These are phyloP conservation scores for Iselma pallidipennis DNA, from an alignment of 2,888 invertebrate species.

Conservation along the genomic window DNA sequence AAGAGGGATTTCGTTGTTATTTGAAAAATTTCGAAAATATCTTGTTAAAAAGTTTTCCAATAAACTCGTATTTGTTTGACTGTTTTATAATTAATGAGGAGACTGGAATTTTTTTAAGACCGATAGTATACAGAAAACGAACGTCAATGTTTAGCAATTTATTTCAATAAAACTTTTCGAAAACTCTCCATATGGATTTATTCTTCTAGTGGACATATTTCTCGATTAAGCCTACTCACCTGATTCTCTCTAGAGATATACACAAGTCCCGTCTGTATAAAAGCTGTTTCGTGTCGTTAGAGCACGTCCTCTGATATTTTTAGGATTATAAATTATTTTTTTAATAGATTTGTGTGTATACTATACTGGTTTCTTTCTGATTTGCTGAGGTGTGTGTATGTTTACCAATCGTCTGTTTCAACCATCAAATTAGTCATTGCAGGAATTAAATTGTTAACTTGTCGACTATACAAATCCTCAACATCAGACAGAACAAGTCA, in stretches of 20 bases:
- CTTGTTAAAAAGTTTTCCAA: conserved; percentile 25
- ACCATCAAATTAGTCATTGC: conserved; percentile 11
- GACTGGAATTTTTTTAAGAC: conserved; percentile 11
- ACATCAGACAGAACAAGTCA: conserved; percentile 3
- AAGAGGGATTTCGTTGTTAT: conserved; percentile 21
- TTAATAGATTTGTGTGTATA: neutral
- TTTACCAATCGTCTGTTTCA: neutral
- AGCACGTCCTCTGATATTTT: conserved; percentile 27
- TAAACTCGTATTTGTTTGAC: conserved; percentile 20
- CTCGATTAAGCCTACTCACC: conserved; percentile 35
- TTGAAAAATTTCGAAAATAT: conserved; percentile 10
- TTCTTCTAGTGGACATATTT: conserved; percentile 37
- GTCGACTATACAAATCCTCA: conserved; percentile 2
- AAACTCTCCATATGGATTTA: conserved; percentile 35
- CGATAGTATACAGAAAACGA: conserved; percentile 8
- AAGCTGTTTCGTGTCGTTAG: conserved; percentile 34
- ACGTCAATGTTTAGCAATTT: conserved; percentile 28
- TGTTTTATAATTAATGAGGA: conserved; percentile 23
- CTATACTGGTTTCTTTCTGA: no score
- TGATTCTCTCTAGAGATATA: conserved; percentile 30
- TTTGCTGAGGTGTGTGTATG: neutral
- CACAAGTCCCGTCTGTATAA: conserved; percentile 25
- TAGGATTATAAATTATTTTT: conserved; percentile 19
- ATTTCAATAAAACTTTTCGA: conserved; percentile 33
- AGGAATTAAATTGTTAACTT: conserved; percentile 11